Evolutionary conservation across 2,113 vertebrate species (phyloP), one percentile per base, ranked within the genome.

Genomic region (Synchiropus splendidus): DNA sequence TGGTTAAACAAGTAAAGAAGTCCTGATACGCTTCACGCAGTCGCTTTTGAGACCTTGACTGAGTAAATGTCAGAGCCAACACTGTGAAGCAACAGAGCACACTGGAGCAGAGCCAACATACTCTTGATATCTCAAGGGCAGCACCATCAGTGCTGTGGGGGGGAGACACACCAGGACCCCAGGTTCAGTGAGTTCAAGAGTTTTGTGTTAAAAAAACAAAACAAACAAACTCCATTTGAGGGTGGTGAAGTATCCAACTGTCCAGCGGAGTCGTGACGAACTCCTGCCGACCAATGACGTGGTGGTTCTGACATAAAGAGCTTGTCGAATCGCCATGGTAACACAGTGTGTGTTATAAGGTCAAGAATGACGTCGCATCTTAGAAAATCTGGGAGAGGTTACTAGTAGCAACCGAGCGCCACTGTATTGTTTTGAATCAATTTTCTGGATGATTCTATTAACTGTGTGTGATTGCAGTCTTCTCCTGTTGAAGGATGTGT

Each of bases 321-420:
- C 49, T 58, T 42, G 62, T 48, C 44, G 54, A 21, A 61, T 77
- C 59, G 37, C 75, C 72, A 80, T 82, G 72, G 75, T 74, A 65
- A 80, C 75, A 12, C 48, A 77, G 72, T 9, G 36, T 14, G 56
- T 39, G 36, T 62, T 72, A 72, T 72, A 79, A 74, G 67, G 71
- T 73, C 69, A 62, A 5, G 48, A 43, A 51, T 64, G 64, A 65
- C n/a, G 48, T 15, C 48, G 44, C 4, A 12, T 66, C 51, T 54
- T 56, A 36, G 14, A 27, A 27, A 27, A 27, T 5, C 21, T 5
- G 21, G 21, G 8, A 27, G 8, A 27, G 21, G 21, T 27, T 5
- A 27, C 21, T 8, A 27, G 8, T 27, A 27, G 21, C 21, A 27
- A 27, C 21, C 21, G 21, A 27, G 21, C 21, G 21, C 21, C 21